These are phyloP conservation scores for Sternotherus odoratus DNA, from an alignment of 2,797 vertebrate species.

Conservation along the genomic window DNA sequence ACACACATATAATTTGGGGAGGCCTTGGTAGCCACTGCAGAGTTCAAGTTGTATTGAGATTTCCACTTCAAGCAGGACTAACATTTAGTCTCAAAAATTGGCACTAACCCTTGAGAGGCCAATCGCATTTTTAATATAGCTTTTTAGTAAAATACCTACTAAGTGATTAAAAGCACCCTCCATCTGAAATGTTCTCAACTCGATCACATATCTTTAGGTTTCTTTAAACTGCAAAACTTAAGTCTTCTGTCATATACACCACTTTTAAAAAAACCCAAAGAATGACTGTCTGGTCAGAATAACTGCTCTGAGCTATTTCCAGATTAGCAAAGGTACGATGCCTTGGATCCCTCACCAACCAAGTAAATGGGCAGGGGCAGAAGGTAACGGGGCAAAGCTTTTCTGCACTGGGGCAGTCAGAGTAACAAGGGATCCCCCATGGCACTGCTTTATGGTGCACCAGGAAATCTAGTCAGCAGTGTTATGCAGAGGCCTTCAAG, in stretches of 20 bases:
- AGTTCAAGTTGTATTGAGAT: neutral
- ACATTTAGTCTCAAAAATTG: neutral
- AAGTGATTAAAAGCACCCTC: neutral
- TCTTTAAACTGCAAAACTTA: neutral
- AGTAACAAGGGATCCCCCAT: neutral
- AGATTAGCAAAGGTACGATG: neutral
- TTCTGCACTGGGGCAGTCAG: neutral
- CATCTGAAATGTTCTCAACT: neutral
- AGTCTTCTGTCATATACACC: neutral
- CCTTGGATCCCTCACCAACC: neutral
- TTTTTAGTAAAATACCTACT: neutral
- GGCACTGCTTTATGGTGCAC: neutral
- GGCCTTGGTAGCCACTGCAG: neutral
- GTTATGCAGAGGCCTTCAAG: neutral
- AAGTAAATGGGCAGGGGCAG: neutral
- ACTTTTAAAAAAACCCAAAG: neutral
- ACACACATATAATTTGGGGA: neutral
- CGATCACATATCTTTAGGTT: neutral
- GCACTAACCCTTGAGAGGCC: neutral
- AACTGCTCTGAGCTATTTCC: neutral
- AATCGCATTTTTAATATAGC: fast-evolving
- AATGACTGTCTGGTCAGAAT: neutral
- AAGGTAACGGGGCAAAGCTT: neutral
- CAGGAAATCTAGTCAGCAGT: neutral
- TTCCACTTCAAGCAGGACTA: neutral